Base-by-base conservation (phyloP, 1,140 invertebrate species). In the Araneus ventricosus region DNA sequence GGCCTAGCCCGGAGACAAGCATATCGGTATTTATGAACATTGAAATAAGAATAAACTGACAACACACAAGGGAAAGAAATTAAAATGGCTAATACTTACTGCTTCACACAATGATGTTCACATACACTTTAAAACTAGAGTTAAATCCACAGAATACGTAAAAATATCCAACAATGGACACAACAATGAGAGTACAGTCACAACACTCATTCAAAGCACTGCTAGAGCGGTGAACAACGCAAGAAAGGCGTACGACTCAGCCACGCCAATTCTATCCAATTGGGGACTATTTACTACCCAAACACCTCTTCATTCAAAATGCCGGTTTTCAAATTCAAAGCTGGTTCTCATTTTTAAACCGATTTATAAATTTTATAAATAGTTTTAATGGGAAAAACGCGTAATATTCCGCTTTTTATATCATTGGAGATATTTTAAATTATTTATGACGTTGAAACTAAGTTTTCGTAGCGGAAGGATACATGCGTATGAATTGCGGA, bases 221-320 rank as follows among this genome's bases (percentile, higher is more conserved):
- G 39, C 17, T 2, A 82, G 39, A 82, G 80, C 80, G 80, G 24
- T 45, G 80, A 79, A 30, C 67, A 89, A 57, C 88, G 41, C 20
- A 57, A 79, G 41, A 37, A 75, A 79, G 61, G 41, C 88, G 37
- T 82, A 82, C 70, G 80, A 45, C 17, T 5, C 8, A 89, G 88
- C 88, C 88, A 89, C 88, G 67, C 88, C 88, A 89, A 89, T 89
- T 89, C 88, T 63, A 75, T 37, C 70, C 70, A 75, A 75, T 37
- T 2, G 70, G 10, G 88, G 52, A 37, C 37, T 27, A 89, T 89
- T 52, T 89, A 79, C 88, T 52, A 39, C 88, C 63, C 88, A 79
- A 52, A 79, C 61, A 79, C 41, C 27, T 79, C 70, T 89, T 79
- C 88, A 79, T 89, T 89, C 67, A 89, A 89, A 89, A 89, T 89